Base-by-base conservation (phyloP, 2,888 invertebrate genomes). In the Adelphocoris suturalis region DNA sequence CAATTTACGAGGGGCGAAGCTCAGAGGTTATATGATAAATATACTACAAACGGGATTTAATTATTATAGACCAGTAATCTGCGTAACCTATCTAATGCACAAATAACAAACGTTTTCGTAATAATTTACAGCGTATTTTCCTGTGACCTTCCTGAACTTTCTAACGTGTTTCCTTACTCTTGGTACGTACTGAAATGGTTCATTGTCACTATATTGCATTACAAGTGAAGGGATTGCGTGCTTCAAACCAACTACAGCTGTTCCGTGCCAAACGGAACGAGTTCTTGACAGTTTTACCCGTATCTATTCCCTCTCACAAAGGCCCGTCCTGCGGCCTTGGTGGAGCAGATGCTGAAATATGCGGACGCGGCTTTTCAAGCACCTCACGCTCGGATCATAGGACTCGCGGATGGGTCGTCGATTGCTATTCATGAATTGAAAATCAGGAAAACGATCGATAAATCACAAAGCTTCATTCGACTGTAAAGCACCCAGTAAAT, bases 321-420 rank as follows among this genome's bases (percentile, higher is more conserved):
- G 68, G 13, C 23, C 68, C 23, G 68, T 23, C 68, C 68, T 23
- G 61, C 68, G 68, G 23, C 68, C 68, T 68, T 68, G 68, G 68
- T 68, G 2, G 11, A 7, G 23, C 12, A 68, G 68, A 68, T 68
- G 68, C 68, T 68, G 19, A 68, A 68, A 68, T 68, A 68, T 68
- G 68, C 68, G 68, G 68, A 68, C 68, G 13, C 23, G 68, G 23
- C 23, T 68, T 19, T 23, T 68, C 68, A 23, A 68, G 68, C 27
- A 23, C 68, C 68, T 68, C 68, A 68, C 68, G 23, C 68, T 68
- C 68, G 11, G 9, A 68, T 68, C 68, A 23, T 68, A 52, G 68
- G 23, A 68, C 1, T 23, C 16, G 57, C 57, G n/a, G 68, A 23
- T 23, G 13, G 23, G 23, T 68, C 19, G 16, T n/a, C 19, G 19